Base-by-base conservation (phyloP, 2,888 invertebrate genomes). In the Drosophila siamana region DNA sequence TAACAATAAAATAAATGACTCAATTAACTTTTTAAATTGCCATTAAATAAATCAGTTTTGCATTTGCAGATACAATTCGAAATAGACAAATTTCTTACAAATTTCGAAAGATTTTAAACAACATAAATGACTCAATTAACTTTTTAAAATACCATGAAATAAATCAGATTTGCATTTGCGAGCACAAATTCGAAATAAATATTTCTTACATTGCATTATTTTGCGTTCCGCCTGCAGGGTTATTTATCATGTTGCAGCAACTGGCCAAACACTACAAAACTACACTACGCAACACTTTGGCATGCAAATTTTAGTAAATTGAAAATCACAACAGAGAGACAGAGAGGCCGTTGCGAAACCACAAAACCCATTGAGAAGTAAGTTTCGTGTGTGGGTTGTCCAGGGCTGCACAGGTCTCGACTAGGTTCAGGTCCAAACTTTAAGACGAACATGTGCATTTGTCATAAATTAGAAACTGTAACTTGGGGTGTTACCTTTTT, bases 391-490 rank as follows among this genome's bases (percentile, higher is more conserved):
- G 44, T 11, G 46, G 48, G 28, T 8, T 47, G 51, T 38, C 54
- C 56, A 59, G 65, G 69, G 7, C 3, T n/a, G 9, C 28, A 28
- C 33, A 36, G 33, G n/a, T 36, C 33, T 41, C 69, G 63, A n/a
- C n/a, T n/a, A 40, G 55, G 43, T 46, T 41, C 24, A 65, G 74
- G 54, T 60, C 67, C 33, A 84, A 76, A 80, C 86, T 81, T 78
- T 63, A 83, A 83, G 83, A 83, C 76, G 69, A 80, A 64, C 82
- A 82, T 81, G 87, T 87, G 82, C 85, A 85, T 77, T 83, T 85
- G 87, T 85, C 87, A 79, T 86, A 86, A 86, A 86, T 86, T 87
- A 85, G 83, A 86, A 86, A 85, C 81, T 76, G 80, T 81, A 78
- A 86, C 85, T 75, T 55, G 55, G 65, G 72, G 74, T 69, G 69